phyloP scores from a whole-genome alignment of 2,888 invertebrate species.

The Seladonia tumulorum region DNA sequence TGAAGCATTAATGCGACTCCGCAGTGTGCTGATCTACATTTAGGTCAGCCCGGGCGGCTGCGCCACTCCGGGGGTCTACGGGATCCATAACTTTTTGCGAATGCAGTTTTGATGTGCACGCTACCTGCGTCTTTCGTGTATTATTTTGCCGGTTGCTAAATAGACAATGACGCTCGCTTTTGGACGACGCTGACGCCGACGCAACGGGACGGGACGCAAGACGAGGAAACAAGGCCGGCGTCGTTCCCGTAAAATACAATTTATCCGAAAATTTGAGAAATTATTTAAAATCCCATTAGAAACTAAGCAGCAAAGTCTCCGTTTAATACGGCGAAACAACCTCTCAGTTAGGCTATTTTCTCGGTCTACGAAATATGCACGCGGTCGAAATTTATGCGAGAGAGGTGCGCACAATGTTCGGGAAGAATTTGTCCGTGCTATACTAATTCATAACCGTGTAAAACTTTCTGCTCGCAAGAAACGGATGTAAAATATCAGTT shows the following conservation, averaged over 20 bases:
- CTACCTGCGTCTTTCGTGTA: neutral
- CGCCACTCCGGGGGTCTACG: neutral
- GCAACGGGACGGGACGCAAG: neutral
- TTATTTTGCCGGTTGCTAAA: constrained; percentile 17
- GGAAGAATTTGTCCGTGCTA: neutral
- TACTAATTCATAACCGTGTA: no score
- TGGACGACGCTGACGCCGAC: neutral
- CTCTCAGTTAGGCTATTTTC: neutral
- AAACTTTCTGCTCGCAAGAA: no score
- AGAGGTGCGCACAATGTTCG: neutral
- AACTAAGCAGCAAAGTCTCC: neutral
- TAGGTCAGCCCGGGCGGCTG: constrained; percentile 13
- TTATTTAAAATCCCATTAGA: neutral
- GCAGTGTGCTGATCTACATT: constrained; percentile 14
- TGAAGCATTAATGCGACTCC: constrained; percentile 20
- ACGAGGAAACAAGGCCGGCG: neutral
- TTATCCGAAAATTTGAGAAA: neutral
- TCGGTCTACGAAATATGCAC: neutral
- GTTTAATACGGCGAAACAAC: neutral
- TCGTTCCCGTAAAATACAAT: neutral
- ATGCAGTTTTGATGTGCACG: constrained; percentile 35
- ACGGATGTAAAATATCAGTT: no score
- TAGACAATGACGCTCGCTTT: constrained; percentile 10
- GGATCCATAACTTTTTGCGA: constrained; percentile 1
- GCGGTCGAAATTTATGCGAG: neutral